Evolutionary conservation across 2,888 invertebrate species (phyloP), one percentile per base, ranked within the genome.

Genomic region (Tiphia femorata): DNA sequence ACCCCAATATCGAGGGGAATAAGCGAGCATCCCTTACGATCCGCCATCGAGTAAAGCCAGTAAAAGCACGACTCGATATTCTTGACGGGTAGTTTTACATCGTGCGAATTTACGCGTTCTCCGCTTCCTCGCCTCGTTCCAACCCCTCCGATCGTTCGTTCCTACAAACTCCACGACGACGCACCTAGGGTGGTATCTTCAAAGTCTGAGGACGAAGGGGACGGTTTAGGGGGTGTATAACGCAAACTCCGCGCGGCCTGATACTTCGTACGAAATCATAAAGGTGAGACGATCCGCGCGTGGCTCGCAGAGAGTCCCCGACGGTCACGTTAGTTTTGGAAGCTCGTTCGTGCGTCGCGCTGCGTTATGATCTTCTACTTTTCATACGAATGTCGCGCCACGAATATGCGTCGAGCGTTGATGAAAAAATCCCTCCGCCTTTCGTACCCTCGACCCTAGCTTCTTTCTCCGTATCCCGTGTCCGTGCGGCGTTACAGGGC

Each of bases 331-430:
- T 44, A 58, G 46, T 37, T 46, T 58, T 55, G 41, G 44, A 44
- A 52, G 52, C 54, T 58, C 37, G 17, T 51, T 57, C 38, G 43
- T 30, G 44, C 49, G 49, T 17, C 16, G 47, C 47, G 35, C 48
- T 41, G 44, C 58, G 50, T 56, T 53, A 65, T 41, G 38, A 35
- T 57, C 53, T 53, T 37, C 33, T n/a, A 33, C 58, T 67, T 67
- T 67, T 60, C 63, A 53, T 56, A 43, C 58, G 43, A 67, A 60
- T 50, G 51, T 38, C 52, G 48, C 41, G n/a, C 44, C 51, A 49
- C 57, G 49, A 67, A 60, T 38, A 38, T 17, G 27, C 57, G 46
- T 48, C 48, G 42, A 21, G 44, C 44, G 30, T 46, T 57, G 58
- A 66, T 66, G 49, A 57, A 59, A 63, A 62, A 62, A 58, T 49